Percentiles rank a stretch among this genome's conserved stretches.
phyloP scores from a whole-genome alignment of 1,140 invertebrate species.

The Samia ricini region DNA sequence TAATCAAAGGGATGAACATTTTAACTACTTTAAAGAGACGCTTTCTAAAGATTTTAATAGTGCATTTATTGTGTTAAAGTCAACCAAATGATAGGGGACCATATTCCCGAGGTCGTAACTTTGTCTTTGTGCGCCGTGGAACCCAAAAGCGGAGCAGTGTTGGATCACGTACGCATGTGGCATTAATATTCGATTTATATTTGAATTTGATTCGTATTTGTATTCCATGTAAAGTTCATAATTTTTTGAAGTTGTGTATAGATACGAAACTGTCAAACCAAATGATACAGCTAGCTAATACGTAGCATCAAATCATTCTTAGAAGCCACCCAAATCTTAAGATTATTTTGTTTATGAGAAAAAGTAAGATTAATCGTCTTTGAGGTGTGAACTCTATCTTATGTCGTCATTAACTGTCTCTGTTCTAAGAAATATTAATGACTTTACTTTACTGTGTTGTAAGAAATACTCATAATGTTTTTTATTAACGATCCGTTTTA shows the following conservation, averaged over 20 bases:
- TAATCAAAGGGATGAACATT: conserved; percentile 23
- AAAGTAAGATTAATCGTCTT: conserved; percentile 56
- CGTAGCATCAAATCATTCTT: conserved; percentile 29
- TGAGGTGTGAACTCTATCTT: conserved; percentile 54
- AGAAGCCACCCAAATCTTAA: conserved; percentile 26
- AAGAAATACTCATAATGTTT: background rate
- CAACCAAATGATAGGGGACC: conserved; percentile 31
- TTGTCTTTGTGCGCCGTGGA: conserved; percentile 35
- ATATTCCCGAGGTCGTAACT: conserved; percentile 60
- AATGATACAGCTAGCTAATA: conserved; percentile 16
- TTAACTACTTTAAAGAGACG: conserved; percentile 44
- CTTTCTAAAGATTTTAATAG: conserved; percentile 40
- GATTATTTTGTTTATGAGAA: conserved; percentile 50
- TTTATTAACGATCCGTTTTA: background rate
- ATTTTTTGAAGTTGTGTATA: conserved; percentile 4
- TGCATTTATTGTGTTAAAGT: conserved; percentile 42
- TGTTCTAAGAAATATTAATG: background rate
- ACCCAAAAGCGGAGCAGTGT: conserved; percentile 12
- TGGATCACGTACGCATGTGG: conserved; percentile 40
- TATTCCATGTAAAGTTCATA: conserved; percentile 22
- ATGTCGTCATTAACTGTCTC: conserved; percentile 8
- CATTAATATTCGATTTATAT: background rate
- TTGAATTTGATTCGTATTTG: conserved; percentile 2
- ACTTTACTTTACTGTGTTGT: background rate
- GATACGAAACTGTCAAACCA: conserved; percentile 15